Evolutionary conservation across 2,888 invertebrate genomes (phyloP), one percentile per base, ranked within the genome.

Genomic region (Thereva nobilitata): DNA sequence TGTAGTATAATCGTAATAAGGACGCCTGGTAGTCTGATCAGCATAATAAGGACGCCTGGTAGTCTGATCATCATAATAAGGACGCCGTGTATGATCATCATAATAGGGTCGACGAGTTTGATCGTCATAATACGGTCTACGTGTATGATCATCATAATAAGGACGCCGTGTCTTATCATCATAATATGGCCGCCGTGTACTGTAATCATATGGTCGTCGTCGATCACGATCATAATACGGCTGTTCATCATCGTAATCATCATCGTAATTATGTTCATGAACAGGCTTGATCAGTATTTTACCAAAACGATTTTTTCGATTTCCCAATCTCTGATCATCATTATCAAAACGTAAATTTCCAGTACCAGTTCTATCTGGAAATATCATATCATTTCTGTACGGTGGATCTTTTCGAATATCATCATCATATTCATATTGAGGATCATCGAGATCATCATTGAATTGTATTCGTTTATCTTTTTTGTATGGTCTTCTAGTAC

Each of bases 361-460:
- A 3, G 83, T 84, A 56, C 83, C 84, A 41, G 83, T 83, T 67
- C 85, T 80, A 72, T 83, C 83, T 4, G 85, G 85, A 71, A 85
- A 85, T 54, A 84, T 80, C 70, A 82, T 79, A 64, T 77, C 73
- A 5, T 75, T 73, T 8, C 75, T 72, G 9, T 59, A 71, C 64
- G n/a, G 69, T 68, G 41, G 72, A 70, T 42, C 72, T 70, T 37
- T 72, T 67, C 4, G 73, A 72, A 74, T 1, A 72, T 72, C 12
- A 7, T 55, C 37, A 10, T 45, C 49, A 38, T 49, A 34, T 9
- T 47, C 54, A 6, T 55, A 35, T 2, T 54, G 64, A 45, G 64
- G 55, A 38, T 65, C 54, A 23, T 65, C 55, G n/a, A 6, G 45
- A 9, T 55, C 55, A 38, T 67, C 52, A 37, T 64, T 37, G 45